phyloP scores from a whole-genome alignment of 92 coral and sea anemone genomes.

The Hydrozoanthus gracilis region DNA sequence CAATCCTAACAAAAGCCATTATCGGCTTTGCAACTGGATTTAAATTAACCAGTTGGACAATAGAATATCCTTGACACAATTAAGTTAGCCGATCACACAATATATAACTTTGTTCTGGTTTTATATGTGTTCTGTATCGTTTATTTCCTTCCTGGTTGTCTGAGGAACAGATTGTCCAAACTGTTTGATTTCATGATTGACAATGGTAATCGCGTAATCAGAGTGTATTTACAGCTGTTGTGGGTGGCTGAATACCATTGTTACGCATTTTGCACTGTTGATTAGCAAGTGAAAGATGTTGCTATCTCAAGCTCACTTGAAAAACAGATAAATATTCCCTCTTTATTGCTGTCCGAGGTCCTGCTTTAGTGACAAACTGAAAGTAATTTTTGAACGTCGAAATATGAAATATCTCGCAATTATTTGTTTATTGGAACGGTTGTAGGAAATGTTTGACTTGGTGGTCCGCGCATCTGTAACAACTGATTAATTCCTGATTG shows the following conservation, averaged over 20 bases:
- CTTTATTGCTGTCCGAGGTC: not conserved
- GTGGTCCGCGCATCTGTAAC: constrained; percentile 1
- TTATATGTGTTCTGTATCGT: not conserved
- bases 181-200: constrained; percentile 39
- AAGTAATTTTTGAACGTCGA: not conserved
- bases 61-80: not conserved
- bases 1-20: constrained; percentile 43
- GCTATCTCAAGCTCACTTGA: not conserved
- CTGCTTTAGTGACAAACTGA: not conserved
- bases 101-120: constrained; percentile 27
- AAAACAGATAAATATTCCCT: not conserved
- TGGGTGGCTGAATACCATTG: constrained; percentile 23
- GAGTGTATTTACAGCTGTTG: constrained; percentile 35
- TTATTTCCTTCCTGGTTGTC: constrained; percentile 36
- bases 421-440: not conserved
- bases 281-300: not conserved
- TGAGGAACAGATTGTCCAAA: constrained; percentile 32
- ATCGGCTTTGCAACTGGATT: constrained; percentile 48
- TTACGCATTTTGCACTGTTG: not conserved
- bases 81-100: not conserved
- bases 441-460: constrained; percentile 9
- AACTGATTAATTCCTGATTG: constrained; percentile 27
- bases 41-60: constrained; percentile 29
- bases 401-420: constrained; percentile 6
- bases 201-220: constrained; percentile 43